Conservation (phyloP, 2,797 vertebrate genomes). For the Crenuchus spilurus region DNA sequence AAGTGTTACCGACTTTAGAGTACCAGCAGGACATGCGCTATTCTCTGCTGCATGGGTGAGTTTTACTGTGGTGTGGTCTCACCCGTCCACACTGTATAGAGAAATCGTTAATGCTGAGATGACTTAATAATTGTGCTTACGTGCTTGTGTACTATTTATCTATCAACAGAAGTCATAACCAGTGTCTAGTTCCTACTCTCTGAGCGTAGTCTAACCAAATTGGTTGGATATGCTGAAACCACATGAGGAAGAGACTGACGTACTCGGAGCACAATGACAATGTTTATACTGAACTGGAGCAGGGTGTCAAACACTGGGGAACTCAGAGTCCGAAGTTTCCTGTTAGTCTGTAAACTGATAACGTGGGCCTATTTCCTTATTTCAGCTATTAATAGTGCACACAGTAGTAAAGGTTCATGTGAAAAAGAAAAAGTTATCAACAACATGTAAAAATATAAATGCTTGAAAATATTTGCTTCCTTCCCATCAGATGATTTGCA, state of each 20-base stretch:
- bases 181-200: background rate
- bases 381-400: background rate
- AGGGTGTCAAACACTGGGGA: conserved; percentile 6
- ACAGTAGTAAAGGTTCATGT: background rate
- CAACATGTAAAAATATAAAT: conserved; percentile 16
- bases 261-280: background rate
- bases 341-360: conserved; percentile 7
- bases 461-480: conserved; percentile 18
- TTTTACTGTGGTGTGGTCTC: too few species aligned
- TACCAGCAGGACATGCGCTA: too few species aligned
- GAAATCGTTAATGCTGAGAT: background rate
- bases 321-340: conserved; percentile 25
- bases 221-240: background rate
- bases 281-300: background rate
- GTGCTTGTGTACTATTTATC: background rate
- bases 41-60: too few species aligned
- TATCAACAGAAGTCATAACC: background rate
- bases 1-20: too few species aligned
- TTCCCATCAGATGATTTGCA: conserved; percentile 2
- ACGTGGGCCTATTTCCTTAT: conserved; percentile 22
- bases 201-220: conserved; percentile 51
- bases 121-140: background rate
- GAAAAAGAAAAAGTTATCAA: background rate
- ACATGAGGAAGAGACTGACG: conserved; percentile 10
- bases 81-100: too few species aligned